phyloP scores from a whole-genome alignment of 2,113 vertebrate genomes.

The Tupaia tana region DNA sequence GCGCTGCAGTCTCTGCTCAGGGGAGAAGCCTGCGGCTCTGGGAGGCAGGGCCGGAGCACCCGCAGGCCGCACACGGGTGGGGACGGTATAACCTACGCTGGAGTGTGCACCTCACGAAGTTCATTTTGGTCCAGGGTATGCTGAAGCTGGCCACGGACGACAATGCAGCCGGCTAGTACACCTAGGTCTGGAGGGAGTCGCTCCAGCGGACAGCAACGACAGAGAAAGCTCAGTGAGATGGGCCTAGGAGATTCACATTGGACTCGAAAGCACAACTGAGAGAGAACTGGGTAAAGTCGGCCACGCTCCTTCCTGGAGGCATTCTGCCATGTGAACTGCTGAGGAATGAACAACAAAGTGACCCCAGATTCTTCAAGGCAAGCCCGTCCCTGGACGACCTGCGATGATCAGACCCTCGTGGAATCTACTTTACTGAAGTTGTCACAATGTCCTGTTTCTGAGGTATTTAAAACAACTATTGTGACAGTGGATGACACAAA shows the following conservation, averaged over 20 bases:
- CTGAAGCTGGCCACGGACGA: not conserved
- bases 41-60: not conserved
- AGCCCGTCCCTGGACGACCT: slow-evolving; percentile 55
- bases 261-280: slow-evolving; percentile 54
- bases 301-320: slow-evolving; percentile 27
- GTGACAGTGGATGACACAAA: slow-evolving; percentile 79
- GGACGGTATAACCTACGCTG: not conserved
- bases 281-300: not conserved
- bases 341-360: slow-evolving; percentile 65
- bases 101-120: slow-evolving; percentile 41
- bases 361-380: slow-evolving; percentile 64
- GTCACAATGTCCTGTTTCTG: slow-evolving; percentile 79
- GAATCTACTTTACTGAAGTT: slow-evolving; percentile 51
- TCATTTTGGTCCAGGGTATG: slow-evolving; percentile 68
- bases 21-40: slow-evolving; percentile 52
- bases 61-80: not conserved
- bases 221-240: slow-evolving; percentile 64
- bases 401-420: slow-evolving; percentile 26
- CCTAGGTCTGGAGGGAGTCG: slow-evolving; percentile 29
- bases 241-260: slow-evolving; percentile 70
- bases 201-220: slow-evolving; percentile 47
- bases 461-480: slow-evolving; percentile 84
- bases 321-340: slow-evolving; percentile 43
- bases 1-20: slow-evolving; percentile 54
- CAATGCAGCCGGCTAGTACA: not conserved